phyloP scores from a whole-genome alignment of 2,113 vertebrate species.

The Megaceryle torquata region DNA sequence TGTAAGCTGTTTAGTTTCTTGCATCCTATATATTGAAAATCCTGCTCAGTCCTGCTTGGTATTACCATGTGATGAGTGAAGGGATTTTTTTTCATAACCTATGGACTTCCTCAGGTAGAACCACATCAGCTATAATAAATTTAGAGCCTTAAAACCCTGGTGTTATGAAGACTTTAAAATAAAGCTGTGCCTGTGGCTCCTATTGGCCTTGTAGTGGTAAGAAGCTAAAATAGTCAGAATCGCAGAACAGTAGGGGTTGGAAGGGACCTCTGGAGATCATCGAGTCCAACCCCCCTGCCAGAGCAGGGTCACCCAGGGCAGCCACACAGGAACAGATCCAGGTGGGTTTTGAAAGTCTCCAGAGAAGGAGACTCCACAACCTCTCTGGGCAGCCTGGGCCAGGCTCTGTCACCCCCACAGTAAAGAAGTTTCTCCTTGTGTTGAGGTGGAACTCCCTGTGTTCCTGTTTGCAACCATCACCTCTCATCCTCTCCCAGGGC shows the following conservation, averaged over 20 bases:
- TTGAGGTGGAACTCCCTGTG: too few relatives aligned
- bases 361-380: too few relatives aligned
- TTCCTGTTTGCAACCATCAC: too few relatives aligned
- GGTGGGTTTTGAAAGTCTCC: too few relatives aligned
- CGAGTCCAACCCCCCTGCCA: background rate
- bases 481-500: too few relatives aligned
- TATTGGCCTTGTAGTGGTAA: background rate
- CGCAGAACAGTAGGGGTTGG: background rate
- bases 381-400: too few relatives aligned
- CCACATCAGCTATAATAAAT: background rate
- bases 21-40: background rate
- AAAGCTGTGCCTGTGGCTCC: background rate
- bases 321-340: too few relatives aligned
- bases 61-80: background rate
- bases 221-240: background rate
- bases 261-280: background rate
- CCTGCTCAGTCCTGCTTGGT: background rate
- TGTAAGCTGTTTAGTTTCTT: conserved; percentile 11
- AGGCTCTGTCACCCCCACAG: too few relatives aligned
- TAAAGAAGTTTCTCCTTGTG: too few relatives aligned
- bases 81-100: background rate
- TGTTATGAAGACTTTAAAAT: conserved; percentile 29
- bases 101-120: background rate
- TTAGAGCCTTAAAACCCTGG: background rate
- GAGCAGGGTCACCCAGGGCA: background rate